Evolutionary conservation across 2,113 vertebrate genomes (phyloP).

Genomic region (Periophthalmus modestus): DNA sequence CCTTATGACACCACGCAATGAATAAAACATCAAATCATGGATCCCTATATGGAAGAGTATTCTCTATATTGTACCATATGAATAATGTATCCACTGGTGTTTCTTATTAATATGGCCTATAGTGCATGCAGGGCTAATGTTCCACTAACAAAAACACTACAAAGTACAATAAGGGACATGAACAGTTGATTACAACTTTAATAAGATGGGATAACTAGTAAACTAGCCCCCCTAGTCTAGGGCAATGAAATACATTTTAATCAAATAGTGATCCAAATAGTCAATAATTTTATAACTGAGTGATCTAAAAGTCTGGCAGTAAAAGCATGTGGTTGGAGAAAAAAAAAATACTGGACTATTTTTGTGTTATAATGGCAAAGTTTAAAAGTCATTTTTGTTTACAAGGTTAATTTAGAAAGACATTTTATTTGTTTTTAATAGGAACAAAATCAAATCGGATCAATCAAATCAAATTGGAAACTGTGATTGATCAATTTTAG

Average conservation of each 20-base stretch:
- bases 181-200: constrained; percentile 19
- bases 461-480: neutral
- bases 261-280: neutral
- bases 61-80: constrained; percentile 59
- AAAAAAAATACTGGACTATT: too few species aligned
- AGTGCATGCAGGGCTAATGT: constrained; percentile 48
- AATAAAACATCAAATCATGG: constrained; percentile 71
- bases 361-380: neutral
- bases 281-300: neutral
- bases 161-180: constrained; percentile 23
- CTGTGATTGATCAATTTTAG: neutral
- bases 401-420: neutral
- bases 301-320: neutral
- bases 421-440: neutral
- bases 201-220: neutral
- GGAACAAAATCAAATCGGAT: too few species aligned
- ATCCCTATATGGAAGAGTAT: constrained; percentile 51
- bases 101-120: constrained; percentile 54
- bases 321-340: neutral
- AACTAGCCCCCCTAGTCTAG: neutral
- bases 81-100: constrained; percentile 59
- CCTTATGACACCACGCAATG: constrained; percentile 57
- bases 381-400: neutral
- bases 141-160: constrained; percentile 47
- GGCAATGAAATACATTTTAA: neutral